Percentiles rank a stretch among this genome's conserved stretches.
These are phyloP conservation scores for Cryptoblepharus egeriae DNA, from an alignment of 2,797 vertebrate species.

Conservation along the genomic window DNA sequence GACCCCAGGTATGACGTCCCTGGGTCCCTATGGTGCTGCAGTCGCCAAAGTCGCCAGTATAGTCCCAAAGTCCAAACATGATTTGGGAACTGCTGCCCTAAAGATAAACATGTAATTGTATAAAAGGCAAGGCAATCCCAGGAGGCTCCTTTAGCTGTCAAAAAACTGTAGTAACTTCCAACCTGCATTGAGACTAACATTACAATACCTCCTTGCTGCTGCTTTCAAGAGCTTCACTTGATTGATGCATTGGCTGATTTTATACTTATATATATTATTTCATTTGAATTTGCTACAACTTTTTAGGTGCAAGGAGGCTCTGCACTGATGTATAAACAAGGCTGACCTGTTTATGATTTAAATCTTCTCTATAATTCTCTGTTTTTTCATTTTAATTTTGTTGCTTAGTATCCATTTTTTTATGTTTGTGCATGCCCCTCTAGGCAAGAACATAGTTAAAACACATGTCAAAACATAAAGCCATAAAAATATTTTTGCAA, in stretches of 20 bases:
- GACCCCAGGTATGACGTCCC: no score
- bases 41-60: no score
- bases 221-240: not conserved
- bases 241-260: not conserved
- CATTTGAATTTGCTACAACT: not conserved
- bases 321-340: not conserved
- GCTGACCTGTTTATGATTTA: not conserved
- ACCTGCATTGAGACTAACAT: not conserved
- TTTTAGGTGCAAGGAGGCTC: not conserved
- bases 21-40: no score
- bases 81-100: no score
- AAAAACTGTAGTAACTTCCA: not conserved
- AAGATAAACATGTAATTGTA: no score
- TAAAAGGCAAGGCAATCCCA: not conserved
- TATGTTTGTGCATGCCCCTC: not conserved
- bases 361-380: not conserved
- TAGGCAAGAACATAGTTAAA: not conserved
- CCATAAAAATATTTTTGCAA: not conserved
- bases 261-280: not conserved
- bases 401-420: not conserved
- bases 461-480: not conserved
- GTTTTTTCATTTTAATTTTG: no score
- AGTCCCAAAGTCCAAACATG: no score
- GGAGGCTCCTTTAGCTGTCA: not conserved
- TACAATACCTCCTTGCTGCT: not conserved